Conservation (phyloP, 2,888 invertebrate genomes). For the Lepidocyrtinus sp. region DNA sequence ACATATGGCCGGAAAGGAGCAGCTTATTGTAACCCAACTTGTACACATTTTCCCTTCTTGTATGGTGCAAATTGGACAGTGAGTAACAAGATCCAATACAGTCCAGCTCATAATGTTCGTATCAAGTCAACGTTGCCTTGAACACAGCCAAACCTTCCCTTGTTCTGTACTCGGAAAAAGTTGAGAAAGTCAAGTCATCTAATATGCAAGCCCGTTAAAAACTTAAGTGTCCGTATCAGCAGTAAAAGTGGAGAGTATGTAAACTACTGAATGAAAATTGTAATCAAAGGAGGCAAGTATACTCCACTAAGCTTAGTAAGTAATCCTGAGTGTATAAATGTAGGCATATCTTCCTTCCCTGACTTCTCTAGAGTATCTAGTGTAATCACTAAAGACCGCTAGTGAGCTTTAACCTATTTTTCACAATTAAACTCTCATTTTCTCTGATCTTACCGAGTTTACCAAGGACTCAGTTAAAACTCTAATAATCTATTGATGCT, state of each 20-base stretch:
- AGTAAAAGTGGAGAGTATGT: neutral
- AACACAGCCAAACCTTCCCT: too few relatives aligned
- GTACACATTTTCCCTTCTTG: neutral
- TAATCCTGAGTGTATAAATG: neutral
- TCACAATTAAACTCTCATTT: constrained; percentile 3
- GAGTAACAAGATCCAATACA: too few relatives aligned
- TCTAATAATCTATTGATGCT: too few relatives aligned
- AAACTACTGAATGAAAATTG: constrained; percentile 3
- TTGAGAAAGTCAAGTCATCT: constrained; percentile 1
- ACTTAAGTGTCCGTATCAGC: neutral
- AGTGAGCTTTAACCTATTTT: constrained; percentile 6
- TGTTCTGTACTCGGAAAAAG: too few relatives aligned
- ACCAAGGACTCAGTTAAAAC: too few relatives aligned
- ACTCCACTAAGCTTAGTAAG: neutral
- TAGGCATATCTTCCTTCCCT: neutral
- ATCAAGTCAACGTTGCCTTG: too few relatives aligned
- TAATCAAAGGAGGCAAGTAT: constrained; percentile 7
- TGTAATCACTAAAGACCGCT: constrained; percentile 2
- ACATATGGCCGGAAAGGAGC: constrained; percentile 35
- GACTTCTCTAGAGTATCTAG: neutral
- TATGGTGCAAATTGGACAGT: too few relatives aligned
- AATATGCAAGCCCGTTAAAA: neutral
- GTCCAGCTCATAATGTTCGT: too few relatives aligned
- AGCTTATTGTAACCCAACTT: constrained; percentile 15
- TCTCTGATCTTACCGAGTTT: too few relatives aligned